Evolutionary conservation across 2,113 vertebrate species (phyloP).

Genomic region (Percopsis transmontana): DNA sequence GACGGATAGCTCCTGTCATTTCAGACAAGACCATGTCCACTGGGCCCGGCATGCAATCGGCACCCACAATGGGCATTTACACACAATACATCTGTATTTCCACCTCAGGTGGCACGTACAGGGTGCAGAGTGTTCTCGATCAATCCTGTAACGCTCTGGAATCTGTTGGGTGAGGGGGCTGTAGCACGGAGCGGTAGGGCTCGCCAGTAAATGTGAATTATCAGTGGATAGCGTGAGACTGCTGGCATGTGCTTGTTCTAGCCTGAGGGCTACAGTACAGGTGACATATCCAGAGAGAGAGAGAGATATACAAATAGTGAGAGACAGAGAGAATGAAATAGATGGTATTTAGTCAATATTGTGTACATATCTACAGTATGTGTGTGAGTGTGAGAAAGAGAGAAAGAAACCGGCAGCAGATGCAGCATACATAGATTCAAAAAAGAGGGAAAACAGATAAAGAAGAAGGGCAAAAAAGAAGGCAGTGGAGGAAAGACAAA

Average conservation of each 20-base stretch:
- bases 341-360: no score
- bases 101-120: constrained; percentile 55
- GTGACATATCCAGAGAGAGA: constrained; percentile 17
- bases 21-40: constrained; percentile 26
- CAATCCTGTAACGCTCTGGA: constrained; percentile 15
- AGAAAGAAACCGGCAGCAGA: background rate
- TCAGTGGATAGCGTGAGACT: constrained; percentile 38
- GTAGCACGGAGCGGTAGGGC: background rate
- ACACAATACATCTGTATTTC: constrained; percentile 53
- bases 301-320: background rate
- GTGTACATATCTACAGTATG: background rate
- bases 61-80: constrained; percentile 26
- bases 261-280: constrained; percentile 47
- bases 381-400: background rate
- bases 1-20: constrained; percentile 38
- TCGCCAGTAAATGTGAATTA: constrained; percentile 23
- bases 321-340: background rate
- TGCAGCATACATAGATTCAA: no score
- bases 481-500: background rate
- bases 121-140: constrained; percentile 50
- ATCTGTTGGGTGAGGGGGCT: background rate
- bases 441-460: background rate
- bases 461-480: background rate
- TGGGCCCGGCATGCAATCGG: constrained; percentile 22
- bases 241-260: constrained; percentile 13